Conservation (phyloP, 2,797 vertebrate species). For the Peromyscus aztecus region DNA sequence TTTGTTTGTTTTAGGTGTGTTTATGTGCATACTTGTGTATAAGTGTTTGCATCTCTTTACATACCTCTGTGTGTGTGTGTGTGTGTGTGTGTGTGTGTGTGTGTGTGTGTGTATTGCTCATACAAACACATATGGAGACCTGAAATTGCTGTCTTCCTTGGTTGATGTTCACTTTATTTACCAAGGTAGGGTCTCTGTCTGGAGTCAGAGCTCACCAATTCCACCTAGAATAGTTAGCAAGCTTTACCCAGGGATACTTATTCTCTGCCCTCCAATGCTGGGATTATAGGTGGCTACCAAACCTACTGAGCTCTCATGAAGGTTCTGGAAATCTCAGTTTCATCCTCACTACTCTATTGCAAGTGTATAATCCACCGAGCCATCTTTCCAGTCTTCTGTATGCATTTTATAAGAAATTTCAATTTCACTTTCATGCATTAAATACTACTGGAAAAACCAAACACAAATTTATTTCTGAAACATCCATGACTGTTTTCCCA, state of each 20-base stretch:
- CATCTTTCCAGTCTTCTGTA: not conserved
- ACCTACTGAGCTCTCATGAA: not conserved
- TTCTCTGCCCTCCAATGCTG: too few species aligned
- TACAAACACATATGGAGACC: not conserved
- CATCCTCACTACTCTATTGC: not conserved
- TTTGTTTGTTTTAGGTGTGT: not conserved
- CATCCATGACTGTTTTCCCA: not conserved
- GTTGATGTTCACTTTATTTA: not conserved
- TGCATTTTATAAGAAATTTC: not conserved
- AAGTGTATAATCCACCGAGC: too few species aligned
- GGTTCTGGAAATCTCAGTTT: not conserved
- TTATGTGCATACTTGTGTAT: not conserved
- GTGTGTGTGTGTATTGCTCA: not conserved
- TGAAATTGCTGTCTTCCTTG: not conserved
- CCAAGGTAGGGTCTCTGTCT: accelerated
- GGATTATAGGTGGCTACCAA: not conserved
- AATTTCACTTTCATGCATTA: not conserved
- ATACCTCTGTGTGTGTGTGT: too few species aligned
- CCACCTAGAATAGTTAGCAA: not conserved
- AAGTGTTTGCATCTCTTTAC: not conserved
- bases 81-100: too few species aligned
- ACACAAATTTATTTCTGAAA: accelerated
- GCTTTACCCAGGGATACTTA: too few species aligned
- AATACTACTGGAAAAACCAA: not conserved
- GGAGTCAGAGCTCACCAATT: not conserved